These are phyloP conservation scores for Lasioglossum villosulum DNA, from an alignment of 2,888 invertebrate genomes.

Conservation along the genomic window DNA sequence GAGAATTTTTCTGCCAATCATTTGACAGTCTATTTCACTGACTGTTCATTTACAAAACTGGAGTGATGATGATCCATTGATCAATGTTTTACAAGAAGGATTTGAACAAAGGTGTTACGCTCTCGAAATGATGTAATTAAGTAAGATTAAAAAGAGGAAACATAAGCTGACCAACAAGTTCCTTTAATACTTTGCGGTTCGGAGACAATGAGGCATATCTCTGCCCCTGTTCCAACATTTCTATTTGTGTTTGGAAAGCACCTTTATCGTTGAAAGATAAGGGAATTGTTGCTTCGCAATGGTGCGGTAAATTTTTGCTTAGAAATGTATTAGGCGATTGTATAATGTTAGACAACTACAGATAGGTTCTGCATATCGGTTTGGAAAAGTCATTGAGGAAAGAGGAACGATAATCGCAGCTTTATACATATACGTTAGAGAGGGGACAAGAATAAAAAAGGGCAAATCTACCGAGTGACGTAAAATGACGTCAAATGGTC, in stretches of 20 bases:
- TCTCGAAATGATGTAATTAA: neutral
- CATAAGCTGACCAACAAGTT: neutral
- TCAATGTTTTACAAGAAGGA: too few species aligned
- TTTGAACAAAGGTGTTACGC: neutral
- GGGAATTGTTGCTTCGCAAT: neutral
- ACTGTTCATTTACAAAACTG: too few species aligned
- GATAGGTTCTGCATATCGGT: neutral
- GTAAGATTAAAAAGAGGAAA: neutral
- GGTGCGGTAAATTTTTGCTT: neutral
- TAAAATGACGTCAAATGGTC: neutral
- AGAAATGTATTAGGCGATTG: neutral
- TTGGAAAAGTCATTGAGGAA: neutral
- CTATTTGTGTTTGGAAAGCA: neutral
- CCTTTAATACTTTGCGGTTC: neutral
- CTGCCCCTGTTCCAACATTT: neutral
- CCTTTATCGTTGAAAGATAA: neutral
- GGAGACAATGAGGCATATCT: neutral
- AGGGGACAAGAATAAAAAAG: neutral
- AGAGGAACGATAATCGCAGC: neutral
- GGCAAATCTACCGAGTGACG: neutral
- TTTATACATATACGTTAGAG: neutral
- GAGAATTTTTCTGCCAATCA: too few species aligned
- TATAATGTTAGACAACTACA: neutral
- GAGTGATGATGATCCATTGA: too few species aligned
- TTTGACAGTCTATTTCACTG: too few species aligned